Base-by-base conservation (phyloP, 1,140 invertebrate species). In the Sipha flava region DNA sequence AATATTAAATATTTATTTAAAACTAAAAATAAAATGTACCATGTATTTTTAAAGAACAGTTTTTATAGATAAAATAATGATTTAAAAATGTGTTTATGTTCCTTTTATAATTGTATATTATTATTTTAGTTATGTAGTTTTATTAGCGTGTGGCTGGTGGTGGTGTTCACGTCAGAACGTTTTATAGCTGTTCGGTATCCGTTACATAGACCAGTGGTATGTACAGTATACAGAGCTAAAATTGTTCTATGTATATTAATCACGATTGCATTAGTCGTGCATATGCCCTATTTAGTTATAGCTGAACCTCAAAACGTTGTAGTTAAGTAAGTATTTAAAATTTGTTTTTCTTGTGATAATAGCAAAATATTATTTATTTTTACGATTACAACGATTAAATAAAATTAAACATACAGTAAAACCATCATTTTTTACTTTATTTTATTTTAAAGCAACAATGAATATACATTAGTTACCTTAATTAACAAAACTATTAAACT, bases 91-190 rank as follows among this genome's bases (percentile, higher is more conserved):
- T 6, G 9, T 1, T 14, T 29, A 62, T 62, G 1, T 31, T 10
- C 10, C 37, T 18, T n/a, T 3, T 34, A 34, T 34, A 62, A 18
- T 31, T 18, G 12, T 54, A 10, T 62, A 31, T 31, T 62, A 7
- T 59, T 49, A 21, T 77, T 77, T 18, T 43, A 80, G 79, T 45
- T 93, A 37, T 90, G 90, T 79, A 89, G 90, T 82, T 92, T 92
- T 83, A 86, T 92, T 23, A 94, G 92, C 81, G 90, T 92, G 0
- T 95, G 93, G 93, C 88, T 94, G 72, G 92, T 93, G 1, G 92
- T 95, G 5, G 92, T 92, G 3, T 95, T 96, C 84, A 95, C 94
- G 0, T 88, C 94, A 0, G 94, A 96, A 84, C 85, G 94, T 26
- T 95, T 94, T 84, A 90, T 95, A 7, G 94, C 94, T 0, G 84